phyloP scores from a whole-genome alignment of 1,140 invertebrate species.

The Elysia chlorotica region DNA sequence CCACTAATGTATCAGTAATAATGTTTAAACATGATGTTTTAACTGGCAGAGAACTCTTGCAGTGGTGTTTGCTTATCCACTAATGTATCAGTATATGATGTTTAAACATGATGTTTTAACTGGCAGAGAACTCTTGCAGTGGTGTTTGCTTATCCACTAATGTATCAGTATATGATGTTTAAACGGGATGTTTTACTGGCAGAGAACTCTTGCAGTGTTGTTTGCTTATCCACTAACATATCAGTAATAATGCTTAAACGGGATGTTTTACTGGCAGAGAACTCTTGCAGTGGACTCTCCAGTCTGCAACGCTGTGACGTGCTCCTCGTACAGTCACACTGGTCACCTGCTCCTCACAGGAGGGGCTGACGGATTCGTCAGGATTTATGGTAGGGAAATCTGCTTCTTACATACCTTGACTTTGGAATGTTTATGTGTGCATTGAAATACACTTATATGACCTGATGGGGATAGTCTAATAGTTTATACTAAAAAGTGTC shows the following conservation, averaged over 20 bases:
- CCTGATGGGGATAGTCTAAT: too few species aligned
- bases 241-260: too few species aligned
- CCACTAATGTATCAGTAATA: too few species aligned
- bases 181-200: too few species aligned
- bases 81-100: too few species aligned
- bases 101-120: too few species aligned
- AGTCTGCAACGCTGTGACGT: constrained; percentile 61
- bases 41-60: constrained; percentile 48
- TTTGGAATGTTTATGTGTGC: neutral
- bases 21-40: too few species aligned
- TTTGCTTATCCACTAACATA: neutral
- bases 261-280: constrained; percentile 47
- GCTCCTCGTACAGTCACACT: constrained; percentile 71
- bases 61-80: constrained; percentile 21
- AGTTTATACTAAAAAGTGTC: too few species aligned
- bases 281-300: constrained; percentile 43
- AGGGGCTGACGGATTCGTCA: constrained; percentile 68
- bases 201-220: neutral
- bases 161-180: too few species aligned
- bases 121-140: neutral
- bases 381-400: constrained; percentile 1
- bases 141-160: neutral
- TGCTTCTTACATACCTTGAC: too few species aligned
- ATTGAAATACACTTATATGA: too few species aligned
- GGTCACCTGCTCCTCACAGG: constrained; percentile 72